Evolutionary conservation across 2,113 vertebrate genomes (phyloP).

Genomic region (Pseudopipra pipra): DNA sequence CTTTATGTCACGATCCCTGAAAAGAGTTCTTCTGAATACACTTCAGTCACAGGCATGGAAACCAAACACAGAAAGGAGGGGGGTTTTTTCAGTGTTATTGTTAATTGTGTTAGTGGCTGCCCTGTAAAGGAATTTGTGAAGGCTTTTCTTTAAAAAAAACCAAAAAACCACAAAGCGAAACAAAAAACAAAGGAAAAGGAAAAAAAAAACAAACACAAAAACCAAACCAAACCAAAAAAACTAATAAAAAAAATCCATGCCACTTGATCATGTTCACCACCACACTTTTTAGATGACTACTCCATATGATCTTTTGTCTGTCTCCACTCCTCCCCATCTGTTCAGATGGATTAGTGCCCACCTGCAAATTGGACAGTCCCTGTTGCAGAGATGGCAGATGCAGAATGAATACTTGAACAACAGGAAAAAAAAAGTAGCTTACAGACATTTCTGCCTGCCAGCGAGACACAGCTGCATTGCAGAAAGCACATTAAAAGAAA

Average conservation of each 20-base stretch:
- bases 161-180: background rate
- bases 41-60: background rate
- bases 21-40: background rate
- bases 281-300: constrained; percentile 29
- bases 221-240: background rate
- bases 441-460: constrained; percentile 7
- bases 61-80: background rate
- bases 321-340: constrained; percentile 41
- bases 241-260: background rate
- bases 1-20: background rate
- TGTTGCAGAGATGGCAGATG: constrained; percentile 32
- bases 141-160: background rate
- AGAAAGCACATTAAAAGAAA: background rate
- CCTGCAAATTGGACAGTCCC: constrained; percentile 18
- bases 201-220: no score
- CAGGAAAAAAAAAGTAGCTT: background rate
- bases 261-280: background rate
- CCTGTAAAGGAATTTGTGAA: background rate
- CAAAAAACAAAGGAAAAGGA: background rate
- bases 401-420: constrained; percentile 44
- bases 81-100: background rate
- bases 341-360: constrained; percentile 44
- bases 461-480: background rate
- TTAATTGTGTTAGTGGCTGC: background rate
- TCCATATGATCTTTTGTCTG: constrained; percentile 63